Percentiles rank a stretch among this genome's conserved stretches.
These are phyloP conservation scores for Neodiprion virginianus DNA, from an alignment of 1,140 invertebrate species.

Conservation along the genomic window DNA sequence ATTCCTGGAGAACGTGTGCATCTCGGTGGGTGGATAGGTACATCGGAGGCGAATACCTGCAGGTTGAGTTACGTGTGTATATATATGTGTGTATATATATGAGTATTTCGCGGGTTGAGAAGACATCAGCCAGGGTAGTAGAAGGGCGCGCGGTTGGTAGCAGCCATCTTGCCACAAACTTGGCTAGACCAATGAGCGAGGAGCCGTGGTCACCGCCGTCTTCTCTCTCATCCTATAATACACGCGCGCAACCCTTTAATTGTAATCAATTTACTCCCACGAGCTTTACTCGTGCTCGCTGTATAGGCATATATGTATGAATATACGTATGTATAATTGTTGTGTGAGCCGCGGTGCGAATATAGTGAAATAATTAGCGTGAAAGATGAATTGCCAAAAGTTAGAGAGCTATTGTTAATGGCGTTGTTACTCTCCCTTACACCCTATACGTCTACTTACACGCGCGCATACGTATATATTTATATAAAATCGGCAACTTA, in stretches of 20 bases:
- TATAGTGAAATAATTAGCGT: constrained; percentile 56
- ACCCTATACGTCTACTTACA: not conserved
- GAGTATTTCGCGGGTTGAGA: constrained; percentile 19
- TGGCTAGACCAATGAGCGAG: constrained; percentile 63
- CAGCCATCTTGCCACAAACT: constrained; percentile 65
- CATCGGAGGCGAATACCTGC: constrained; percentile 23
- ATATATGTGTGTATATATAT: constrained; percentile 12
- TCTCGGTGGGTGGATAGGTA: constrained; percentile 10
- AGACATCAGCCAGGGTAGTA: constrained; percentile 24
- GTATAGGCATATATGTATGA: not conserved
- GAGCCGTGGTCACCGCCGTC: constrained; percentile 61
- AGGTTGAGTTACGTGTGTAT: constrained; percentile 3
- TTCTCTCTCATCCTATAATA: constrained; percentile 24
- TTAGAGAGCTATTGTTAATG: constrained; percentile 36
- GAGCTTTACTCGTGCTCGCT: constrained; percentile 22
- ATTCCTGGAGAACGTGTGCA: no score
- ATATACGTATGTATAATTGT: not conserved
- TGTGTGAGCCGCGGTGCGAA: constrained; percentile 22
- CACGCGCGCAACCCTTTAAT: constrained; percentile 55
- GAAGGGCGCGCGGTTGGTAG: constrained; percentile 30
- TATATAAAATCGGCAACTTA: no score
- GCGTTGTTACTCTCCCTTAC: constrained; percentile 10
- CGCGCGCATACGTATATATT: no score
- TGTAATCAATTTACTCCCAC: constrained; percentile 63
- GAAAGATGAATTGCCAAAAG: constrained; percentile 52